Evolutionary conservation across 1,140 invertebrate genomes (phyloP).

Genomic region (Trissolcus basalis): DNA sequence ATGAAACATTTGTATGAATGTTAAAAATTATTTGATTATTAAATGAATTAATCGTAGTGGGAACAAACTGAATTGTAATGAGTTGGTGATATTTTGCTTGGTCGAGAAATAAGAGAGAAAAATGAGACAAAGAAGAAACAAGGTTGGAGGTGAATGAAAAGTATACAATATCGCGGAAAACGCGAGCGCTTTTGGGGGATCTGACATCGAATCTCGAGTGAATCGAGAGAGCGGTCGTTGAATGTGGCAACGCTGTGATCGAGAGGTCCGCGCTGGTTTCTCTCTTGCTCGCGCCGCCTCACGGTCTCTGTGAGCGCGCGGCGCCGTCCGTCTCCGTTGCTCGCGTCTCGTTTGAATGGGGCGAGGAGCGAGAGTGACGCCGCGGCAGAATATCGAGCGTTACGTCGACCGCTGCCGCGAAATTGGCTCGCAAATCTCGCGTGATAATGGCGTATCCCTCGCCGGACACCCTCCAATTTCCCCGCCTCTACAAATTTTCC

Average conservation of each 20-base stretch:
- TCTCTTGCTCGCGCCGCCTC: slow-evolving; percentile 10
- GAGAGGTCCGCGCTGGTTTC: slow-evolving; percentile 12
- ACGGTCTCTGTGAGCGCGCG: slow-evolving; percentile 5
- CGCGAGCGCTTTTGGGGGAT: background rate
- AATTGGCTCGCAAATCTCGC: slow-evolving; percentile 62
- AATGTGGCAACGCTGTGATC: slow-evolving; percentile 13
- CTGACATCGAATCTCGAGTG: background rate
- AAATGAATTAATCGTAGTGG: too few relatives aligned
- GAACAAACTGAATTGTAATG: too few relatives aligned
- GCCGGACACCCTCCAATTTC: background rate
- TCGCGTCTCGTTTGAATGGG: slow-evolving; percentile 24
- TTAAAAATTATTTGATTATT: too few relatives aligned
- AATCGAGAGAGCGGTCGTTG: background rate
- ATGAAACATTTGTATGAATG: too few relatives aligned
- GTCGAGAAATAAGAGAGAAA: too few relatives aligned
- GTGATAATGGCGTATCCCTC: slow-evolving; percentile 8
- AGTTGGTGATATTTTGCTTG: too few relatives aligned
- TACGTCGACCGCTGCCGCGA: slow-evolving; percentile 31
- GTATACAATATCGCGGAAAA: background rate
- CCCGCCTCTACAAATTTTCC: background rate
- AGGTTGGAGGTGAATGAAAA: too few relatives aligned
- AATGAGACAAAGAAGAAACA: too few relatives aligned
- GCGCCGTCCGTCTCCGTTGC: slow-evolving; percentile 17
- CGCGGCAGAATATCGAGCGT: slow-evolving; percentile 48
- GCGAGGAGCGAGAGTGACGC: slow-evolving; percentile 50